Conservation (phyloP, 2,113 vertebrate species). For the Lepus timidus region DNA sequence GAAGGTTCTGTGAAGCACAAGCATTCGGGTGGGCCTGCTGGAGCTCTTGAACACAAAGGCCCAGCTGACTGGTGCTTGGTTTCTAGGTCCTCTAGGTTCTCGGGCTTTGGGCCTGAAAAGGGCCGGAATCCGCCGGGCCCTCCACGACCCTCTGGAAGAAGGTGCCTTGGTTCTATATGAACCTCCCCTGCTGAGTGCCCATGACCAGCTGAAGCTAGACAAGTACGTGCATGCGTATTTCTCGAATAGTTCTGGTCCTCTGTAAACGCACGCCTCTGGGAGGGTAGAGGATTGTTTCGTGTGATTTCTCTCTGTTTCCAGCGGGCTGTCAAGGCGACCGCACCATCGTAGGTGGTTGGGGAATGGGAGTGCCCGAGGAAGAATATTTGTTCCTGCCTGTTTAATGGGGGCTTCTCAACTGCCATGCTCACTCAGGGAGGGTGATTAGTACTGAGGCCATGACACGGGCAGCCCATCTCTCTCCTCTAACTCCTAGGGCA, state of each 20-base stretch:
- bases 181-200: constrained; percentile 91
- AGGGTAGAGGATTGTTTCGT: background rate
- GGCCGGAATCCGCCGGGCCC: constrained; percentile 91
- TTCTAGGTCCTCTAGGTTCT: constrained; percentile 92
- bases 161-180: constrained; percentile 95
- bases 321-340: background rate
- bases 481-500: background rate
- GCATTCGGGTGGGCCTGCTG: background rate
- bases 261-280: background rate
- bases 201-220: constrained; percentile 96
- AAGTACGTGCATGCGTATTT: constrained; percentile 90
- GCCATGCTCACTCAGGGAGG: background rate
- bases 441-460: background rate
- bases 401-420: background rate
- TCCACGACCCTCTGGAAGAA: constrained; percentile 96
- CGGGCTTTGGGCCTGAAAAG: constrained; percentile 94
- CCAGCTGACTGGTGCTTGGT: constrained; percentile 60
- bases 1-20: background rate
- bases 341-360: constrained; percentile 90
- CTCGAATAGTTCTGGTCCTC: background rate
- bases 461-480: background rate
- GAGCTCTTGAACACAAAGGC: background rate
- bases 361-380: constrained; percentile 92
- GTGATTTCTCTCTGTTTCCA: background rate
- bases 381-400: constrained; percentile 84